phyloP scores from a whole-genome alignment of 2,113 vertebrate species.

The Cyanoderma ruficeps region DNA sequence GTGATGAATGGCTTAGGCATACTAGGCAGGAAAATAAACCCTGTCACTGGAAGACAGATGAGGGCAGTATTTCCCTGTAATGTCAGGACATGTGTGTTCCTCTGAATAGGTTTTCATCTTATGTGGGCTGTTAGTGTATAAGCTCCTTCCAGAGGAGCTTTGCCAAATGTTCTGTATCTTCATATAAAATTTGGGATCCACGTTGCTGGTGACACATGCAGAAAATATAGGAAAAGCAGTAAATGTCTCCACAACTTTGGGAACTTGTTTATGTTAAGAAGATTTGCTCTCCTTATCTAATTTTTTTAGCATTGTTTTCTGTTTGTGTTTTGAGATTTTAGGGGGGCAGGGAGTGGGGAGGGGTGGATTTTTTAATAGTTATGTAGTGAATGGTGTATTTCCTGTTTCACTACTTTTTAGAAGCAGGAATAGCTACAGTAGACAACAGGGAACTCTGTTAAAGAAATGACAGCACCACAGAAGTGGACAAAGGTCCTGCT shows the following conservation, averaged over 20 bases:
- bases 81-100: neutral
- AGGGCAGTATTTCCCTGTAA: slow-evolving; percentile 42
- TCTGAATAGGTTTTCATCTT: neutral
- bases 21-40: neutral
- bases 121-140: neutral
- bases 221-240: neutral
- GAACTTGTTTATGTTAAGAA: neutral
- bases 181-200: neutral
- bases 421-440: neutral
- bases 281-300: neutral
- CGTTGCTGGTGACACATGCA: neutral
- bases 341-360: accelerated
- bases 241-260: neutral
- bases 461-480: neutral
- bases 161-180: neutral
- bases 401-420: neutral
- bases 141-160: neutral
- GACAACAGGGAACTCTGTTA: neutral
- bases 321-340: neutral
- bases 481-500: neutral
- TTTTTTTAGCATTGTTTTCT: neutral
- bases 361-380: accelerated
- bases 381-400: neutral
- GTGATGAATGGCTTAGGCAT: neutral
- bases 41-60: slow-evolving; percentile 12